These are phyloP conservation scores for Malthinus seriepunctatus DNA, from an alignment of 2,888 invertebrate species.

Conservation along the genomic window DNA sequence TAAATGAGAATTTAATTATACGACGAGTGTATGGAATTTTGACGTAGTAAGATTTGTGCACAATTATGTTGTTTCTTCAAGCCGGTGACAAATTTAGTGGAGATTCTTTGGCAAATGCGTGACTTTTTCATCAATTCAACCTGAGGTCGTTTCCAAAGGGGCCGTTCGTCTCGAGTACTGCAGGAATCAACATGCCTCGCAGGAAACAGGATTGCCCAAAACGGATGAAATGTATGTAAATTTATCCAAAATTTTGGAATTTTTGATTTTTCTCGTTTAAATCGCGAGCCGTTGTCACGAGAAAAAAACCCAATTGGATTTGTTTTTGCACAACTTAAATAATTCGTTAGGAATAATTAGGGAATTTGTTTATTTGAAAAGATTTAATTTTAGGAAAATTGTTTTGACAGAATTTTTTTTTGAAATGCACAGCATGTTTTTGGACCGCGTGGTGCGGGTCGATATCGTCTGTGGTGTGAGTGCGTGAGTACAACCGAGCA, in stretches of 20 bases:
- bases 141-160: slow-evolving; percentile 21
- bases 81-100: no score
- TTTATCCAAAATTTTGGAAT: neutral
- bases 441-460: slow-evolving; percentile 42
- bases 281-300: neutral
- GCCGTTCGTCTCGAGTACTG: slow-evolving; percentile 27
- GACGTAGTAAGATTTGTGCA: no score
- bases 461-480: slow-evolving; percentile 41
- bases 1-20: neutral
- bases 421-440: slow-evolving; percentile 31
- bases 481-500: slow-evolving; percentile 43
- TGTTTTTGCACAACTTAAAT: neutral
- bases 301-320: neutral
- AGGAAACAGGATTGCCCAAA: slow-evolving; percentile 59
- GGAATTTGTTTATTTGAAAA: neutral
- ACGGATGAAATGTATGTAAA: slow-evolving; percentile 59
- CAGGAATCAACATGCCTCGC: slow-evolving; percentile 53
- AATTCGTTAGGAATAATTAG: neutral
- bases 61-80: no score
- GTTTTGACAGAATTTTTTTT: neutral
- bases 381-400: neutral
- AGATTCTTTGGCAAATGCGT: slow-evolving; percentile 1
- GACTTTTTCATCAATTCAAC: slow-evolving; percentile 28
- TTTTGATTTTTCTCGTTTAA: neutral
- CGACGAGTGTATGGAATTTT: no score